Base-by-base conservation (phyloP, 2,113 vertebrate species). In the Lipophrys pholis region DNA sequence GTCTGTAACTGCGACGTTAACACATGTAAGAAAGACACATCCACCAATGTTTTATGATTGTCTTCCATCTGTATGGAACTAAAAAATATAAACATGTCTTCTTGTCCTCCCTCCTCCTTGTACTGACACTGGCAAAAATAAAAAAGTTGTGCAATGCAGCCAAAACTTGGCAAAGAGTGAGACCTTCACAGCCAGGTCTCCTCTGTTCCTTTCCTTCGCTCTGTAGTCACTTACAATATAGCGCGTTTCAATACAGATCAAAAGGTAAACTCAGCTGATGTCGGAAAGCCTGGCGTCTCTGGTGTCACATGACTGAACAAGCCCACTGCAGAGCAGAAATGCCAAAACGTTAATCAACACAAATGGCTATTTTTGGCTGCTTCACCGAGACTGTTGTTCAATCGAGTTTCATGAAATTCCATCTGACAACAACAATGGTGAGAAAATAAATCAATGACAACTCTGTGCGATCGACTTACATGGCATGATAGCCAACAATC, bases 91-190 rank as follows among this genome's bases (percentile, higher is more conserved):
- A 42, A 8, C 8, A 15, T 45, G 6, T 15, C 45, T 7, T 48
- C 45, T 7, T 48, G 11, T n/a, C 14, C 14, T 12, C 17, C 15
- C 43, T 75, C 14, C 14, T 81, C 11, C 7, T 35, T 53, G 8
- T 43, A 9, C 43, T 43, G 50, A 17, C 8, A 65, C 2, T 43
- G 49, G 68, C 57, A 53, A 63, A 48, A 63, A 48, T 39, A 48
- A 15, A 16, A 41, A 16, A 63, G 63, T 8, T 64, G 45, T 58
- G 59, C 68, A 59, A 40, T 58, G 59, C 68, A 54, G 69, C 59
- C 48, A 73, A 63, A 50, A 50, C 58, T 57, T 73, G 63, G 63
- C 66, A 53, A 16, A 11, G 11, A 66, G 36, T 30, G 11, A 21
- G 21, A 55, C 11, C 17, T 21, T 45, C 36, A 40, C 42, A 55